phyloP scores from a whole-genome alignment of 2,888 invertebrate genomes.

The Ditula angustiorana region DNA sequence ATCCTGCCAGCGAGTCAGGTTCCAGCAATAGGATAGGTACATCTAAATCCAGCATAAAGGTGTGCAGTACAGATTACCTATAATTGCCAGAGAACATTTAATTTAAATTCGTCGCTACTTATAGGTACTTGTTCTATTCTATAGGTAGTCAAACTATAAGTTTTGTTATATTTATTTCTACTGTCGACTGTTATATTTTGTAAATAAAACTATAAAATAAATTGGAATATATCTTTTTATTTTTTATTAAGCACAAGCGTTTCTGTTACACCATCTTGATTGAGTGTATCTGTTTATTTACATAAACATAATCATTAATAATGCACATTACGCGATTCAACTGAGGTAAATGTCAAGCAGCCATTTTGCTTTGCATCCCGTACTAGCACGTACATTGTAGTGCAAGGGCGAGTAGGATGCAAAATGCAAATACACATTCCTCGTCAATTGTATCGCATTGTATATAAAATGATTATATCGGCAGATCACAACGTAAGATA shows the following conservation, averaged over 20 bases:
- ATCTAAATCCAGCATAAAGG: too few relatives aligned
- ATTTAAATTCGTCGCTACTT: not conserved
- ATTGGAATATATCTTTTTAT: slow-evolving; percentile 74
- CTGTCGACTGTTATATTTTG: slow-evolving; percentile 21
- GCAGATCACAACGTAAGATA: slow-evolving; percentile 68
- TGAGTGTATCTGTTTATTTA: slow-evolving; percentile 54
- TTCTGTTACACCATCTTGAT: slow-evolving; percentile 54
- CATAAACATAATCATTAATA: slow-evolving; percentile 62
- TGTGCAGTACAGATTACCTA: too few relatives aligned
- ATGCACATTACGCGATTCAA: slow-evolving; percentile 54
- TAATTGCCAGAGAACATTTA: too few relatives aligned
- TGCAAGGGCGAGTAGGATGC: not conserved
- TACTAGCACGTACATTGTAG: not conserved
- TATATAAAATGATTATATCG: slow-evolving; percentile 67
- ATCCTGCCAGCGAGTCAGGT: too few relatives aligned
- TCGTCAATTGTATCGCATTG: not conserved
- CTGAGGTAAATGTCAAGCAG: not conserved
- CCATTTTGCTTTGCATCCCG: not conserved
- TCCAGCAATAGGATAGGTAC: too few relatives aligned
- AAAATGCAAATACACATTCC: not conserved
- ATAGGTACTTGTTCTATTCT: not conserved
- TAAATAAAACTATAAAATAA: slow-evolving; percentile 61
- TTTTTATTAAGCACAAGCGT: slow-evolving; percentile 79
- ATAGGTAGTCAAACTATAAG: not conserved
- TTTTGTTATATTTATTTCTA: slow-evolving; percentile 39